A percentile compares a stretch with the other conserved stretches of the same genome.
Evolutionary conservation across 2,888 invertebrate species (phyloP).

Genomic region (Diploptera punctata): DNA sequence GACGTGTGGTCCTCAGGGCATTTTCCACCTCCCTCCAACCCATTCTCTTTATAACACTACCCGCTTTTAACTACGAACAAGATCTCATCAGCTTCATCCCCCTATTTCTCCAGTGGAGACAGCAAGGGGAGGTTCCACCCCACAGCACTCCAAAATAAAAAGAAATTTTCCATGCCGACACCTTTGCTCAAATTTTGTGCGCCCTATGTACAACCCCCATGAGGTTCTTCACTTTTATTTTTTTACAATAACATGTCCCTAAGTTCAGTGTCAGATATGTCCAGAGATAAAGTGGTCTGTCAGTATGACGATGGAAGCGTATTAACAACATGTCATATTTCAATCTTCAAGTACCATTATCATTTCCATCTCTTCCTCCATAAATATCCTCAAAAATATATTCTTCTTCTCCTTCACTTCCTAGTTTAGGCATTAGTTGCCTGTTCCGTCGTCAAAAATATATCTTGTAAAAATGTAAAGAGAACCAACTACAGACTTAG

Average conservation of each 20-base stretch:
- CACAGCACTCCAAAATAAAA: constrained; percentile 34
- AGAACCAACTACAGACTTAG: too few species aligned
- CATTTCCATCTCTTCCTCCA: too few species aligned
- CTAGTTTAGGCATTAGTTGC: too few species aligned
- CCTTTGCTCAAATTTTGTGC: constrained; percentile 34
- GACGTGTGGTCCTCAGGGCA: constrained; percentile 32
- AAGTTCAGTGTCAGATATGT: neutral
- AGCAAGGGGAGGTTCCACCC: neutral
- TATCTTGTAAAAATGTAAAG: too few species aligned
- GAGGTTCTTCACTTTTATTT: neutral
- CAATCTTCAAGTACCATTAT: too few species aligned
- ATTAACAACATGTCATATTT: too few species aligned
- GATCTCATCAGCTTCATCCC: constrained; percentile 34
- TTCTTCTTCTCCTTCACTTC: too few species aligned
- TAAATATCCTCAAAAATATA: too few species aligned
- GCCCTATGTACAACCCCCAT: constrained; percentile 15
- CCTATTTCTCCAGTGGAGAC: constrained; percentile 4
- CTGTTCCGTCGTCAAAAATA: too few species aligned
- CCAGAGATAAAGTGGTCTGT: neutral
- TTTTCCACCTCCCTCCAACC: neutral
- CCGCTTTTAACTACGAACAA: constrained; percentile 38
- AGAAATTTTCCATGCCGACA: constrained; percentile 40
- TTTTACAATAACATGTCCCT: neutral
- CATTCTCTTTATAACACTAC: constrained; percentile 34
- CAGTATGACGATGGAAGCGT: neutral